Evolutionary conservation across 2,888 invertebrate species (phyloP).

Genomic region (Blastobasis adustella): DNA sequence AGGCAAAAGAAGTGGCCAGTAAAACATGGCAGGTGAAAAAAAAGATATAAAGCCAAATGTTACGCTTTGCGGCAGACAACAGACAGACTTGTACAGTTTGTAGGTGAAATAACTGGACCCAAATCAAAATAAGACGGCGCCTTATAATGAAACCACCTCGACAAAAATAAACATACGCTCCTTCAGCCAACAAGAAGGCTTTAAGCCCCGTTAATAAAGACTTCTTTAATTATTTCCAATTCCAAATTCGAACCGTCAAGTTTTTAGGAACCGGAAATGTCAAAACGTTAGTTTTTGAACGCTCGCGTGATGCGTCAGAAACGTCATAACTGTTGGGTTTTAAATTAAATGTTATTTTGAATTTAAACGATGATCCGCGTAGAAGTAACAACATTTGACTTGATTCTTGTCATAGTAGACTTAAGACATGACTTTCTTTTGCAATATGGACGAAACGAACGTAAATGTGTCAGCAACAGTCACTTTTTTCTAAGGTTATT

Average conservation of each 20-base stretch:
- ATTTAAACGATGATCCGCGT: conserved; percentile 12
- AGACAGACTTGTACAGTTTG: conserved; percentile 23
- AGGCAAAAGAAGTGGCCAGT: too few species aligned
- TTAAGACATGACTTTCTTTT: too few species aligned
- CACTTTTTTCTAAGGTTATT: too few species aligned
- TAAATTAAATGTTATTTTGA: neutral
- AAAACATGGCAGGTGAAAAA: neutral
- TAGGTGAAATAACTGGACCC: conserved; percentile 43
- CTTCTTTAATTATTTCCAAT: neutral
- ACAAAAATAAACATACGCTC: conserved; percentile 15
- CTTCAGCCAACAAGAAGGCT: neutral
- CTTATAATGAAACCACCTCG: conserved; percentile 30
- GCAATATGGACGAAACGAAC: too few species aligned
- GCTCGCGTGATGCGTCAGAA: conserved; percentile 43
- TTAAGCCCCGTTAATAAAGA: neutral
- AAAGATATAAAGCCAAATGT: conserved; percentile 23
- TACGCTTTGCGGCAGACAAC: conserved; percentile 20
- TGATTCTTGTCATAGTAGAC: too few species aligned
- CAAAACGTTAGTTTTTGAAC: conserved; percentile 48
- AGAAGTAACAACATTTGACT: conserved; percentile 12
- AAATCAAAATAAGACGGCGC: conserved; percentile 49
- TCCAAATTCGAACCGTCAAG: conserved; percentile 27
- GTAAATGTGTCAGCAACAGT: too few species aligned
- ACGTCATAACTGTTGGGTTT: neutral
- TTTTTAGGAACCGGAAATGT: conserved; percentile 57